Conservation (phyloP, 2,888 invertebrate genomes). For the Acanthosepion pharaonis region DNA sequence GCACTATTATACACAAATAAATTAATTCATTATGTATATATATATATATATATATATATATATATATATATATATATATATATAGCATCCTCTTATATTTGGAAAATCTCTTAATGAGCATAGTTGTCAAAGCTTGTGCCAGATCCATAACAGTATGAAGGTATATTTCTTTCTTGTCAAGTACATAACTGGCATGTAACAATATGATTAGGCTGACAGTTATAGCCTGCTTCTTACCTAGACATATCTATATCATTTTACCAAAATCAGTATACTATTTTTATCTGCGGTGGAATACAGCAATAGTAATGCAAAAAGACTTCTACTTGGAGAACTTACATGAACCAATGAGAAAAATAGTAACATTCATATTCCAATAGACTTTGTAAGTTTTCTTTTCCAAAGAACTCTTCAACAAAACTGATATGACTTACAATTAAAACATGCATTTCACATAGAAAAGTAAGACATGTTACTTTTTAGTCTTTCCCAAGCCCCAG, state of each 20-base stretch:
- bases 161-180: neutral
- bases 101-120: neutral
- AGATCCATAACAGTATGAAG: neutral
- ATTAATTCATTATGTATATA: neutral
- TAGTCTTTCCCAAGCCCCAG: neutral
- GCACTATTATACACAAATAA: neutral
- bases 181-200: constrained; percentile 33
- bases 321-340: neutral
- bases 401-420: constrained; percentile 9
- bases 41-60: no score
- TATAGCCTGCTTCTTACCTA: neutral
- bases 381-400: neutral
- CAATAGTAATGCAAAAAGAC: neutral
- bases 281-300: neutral
- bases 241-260: neutral
- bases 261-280: neutral
- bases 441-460: neutral
- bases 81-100: neutral
- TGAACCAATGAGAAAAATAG: neutral
- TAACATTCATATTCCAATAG: no score
- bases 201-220: constrained; percentile 16
- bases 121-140: neutral
- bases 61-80: no score
- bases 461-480: neutral
- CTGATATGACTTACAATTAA: neutral